A percentile compares a stretch with the other conserved stretches of the same genome.
Evolutionary conservation across 1,140 invertebrate species (phyloP).

Genomic region (Sesamia nonagrioides): DNA sequence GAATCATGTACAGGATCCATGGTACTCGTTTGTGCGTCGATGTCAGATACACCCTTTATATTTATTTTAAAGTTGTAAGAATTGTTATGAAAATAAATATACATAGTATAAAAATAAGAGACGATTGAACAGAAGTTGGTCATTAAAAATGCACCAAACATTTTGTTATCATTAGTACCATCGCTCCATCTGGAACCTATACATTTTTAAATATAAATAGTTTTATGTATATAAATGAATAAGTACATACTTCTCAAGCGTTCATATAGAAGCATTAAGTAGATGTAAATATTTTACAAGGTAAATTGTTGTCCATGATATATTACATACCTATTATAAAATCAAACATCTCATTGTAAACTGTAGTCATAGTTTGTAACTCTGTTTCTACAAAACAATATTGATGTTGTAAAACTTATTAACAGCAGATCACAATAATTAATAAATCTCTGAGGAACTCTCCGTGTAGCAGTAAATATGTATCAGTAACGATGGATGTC

Average conservation of each 20-base stretch:
- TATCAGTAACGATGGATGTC: slow-evolving; percentile 3
- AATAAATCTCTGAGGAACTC: background rate
- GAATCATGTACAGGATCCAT: no score
- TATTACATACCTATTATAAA: background rate
- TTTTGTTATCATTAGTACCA: no score
- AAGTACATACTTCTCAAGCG: background rate
- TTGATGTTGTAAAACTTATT: background rate
- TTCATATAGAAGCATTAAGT: background rate
- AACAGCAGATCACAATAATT: background rate
- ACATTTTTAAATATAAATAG: no score
- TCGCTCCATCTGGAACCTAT: no score
- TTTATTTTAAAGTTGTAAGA: no score
- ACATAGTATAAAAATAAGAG: no score
- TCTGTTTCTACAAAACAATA: background rate
- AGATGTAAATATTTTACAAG: background rate
- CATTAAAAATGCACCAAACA: no score
- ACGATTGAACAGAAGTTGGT: no score
- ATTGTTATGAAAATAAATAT: no score
- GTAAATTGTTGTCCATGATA: background rate
- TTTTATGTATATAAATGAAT: no score
- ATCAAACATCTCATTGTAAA: slow-evolving; percentile 3
- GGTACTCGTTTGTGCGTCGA: no score
- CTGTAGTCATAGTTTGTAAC: background rate
- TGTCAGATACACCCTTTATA: no score
- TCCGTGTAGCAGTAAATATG: background rate